Percentiles rank a stretch among this genome's conserved stretches.
Conservation (phyloP, 2,888 invertebrate genomes). For the Hypomecis atomaria region DNA sequence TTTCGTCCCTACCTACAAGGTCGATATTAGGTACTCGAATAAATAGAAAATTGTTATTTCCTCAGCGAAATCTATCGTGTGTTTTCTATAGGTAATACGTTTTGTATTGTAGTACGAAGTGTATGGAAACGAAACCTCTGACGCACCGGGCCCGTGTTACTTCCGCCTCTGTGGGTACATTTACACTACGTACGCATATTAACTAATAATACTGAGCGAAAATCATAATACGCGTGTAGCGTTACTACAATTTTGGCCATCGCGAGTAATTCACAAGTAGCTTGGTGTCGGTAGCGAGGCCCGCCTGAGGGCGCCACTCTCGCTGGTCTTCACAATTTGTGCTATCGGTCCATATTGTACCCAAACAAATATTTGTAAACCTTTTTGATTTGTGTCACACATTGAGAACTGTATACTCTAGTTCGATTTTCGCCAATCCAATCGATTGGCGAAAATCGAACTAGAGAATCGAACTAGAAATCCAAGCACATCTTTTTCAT, state of each 20-base stretch:
- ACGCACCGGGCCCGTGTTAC: conserved; percentile 71
- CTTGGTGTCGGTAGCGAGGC: conserved; percentile 36
- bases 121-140: conserved; percentile 51
- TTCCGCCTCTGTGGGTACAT: conserved; percentile 56
- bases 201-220: conserved; percentile 80
- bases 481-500: too few species aligned
- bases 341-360: conserved; percentile 37
- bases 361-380: conserved; percentile 37
- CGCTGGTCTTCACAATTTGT: conserved; percentile 26
- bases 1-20: conserved; percentile 78
- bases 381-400: conserved; percentile 24
- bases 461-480: too few species aligned
- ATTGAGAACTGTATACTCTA: neutral
- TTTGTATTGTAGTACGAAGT: conserved; percentile 48
- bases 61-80: conserved; percentile 70
- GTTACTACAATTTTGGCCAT: conserved; percentile 79
- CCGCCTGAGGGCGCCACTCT: conserved; percentile 17
- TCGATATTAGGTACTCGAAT: conserved; percentile 71
- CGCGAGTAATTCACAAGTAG: conserved; percentile 69
- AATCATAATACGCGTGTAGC: conserved; percentile 74
- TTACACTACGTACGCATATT: conserved; percentile 60
- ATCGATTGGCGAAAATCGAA: conserved; percentile 10
- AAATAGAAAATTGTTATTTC: conserved; percentile 74
- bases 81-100: conserved; percentile 56
- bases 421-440: neutral